Evolutionary conservation across 2,888 invertebrate genomes (phyloP).

Genomic region (Acrobeloides nanus): DNA sequence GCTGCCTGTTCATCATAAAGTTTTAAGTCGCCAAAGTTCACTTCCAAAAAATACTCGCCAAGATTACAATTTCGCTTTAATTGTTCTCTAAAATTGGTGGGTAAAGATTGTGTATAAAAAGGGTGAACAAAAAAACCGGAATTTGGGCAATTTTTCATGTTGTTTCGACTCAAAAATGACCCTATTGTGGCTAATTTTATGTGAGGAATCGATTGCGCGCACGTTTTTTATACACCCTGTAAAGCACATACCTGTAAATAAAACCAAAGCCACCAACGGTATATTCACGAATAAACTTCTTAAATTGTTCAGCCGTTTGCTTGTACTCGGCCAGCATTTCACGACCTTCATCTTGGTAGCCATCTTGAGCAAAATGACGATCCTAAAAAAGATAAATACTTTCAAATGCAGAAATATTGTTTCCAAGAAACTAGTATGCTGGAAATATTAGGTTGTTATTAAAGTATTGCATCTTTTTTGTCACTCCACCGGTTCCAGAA

Average conservation of each 20-base stretch:
- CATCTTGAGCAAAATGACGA: constrained; percentile 45
- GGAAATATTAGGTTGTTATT: too few relatives aligned
- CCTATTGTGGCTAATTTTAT: too few relatives aligned
- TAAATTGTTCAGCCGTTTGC: constrained; percentile 75
- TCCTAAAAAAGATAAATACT: constrained; percentile 26
- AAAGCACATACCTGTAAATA: constrained; percentile 77
- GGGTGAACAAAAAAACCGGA: not conserved
- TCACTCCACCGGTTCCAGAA: too few relatives aligned
- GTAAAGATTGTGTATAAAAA: too few relatives aligned
- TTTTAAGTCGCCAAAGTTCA: constrained; percentile 84
- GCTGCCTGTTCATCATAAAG: constrained; percentile 80
- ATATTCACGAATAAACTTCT: constrained; percentile 87
- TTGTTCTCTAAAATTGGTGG: constrained; percentile 74
- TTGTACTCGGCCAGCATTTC: constrained; percentile 47
- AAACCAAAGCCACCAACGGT: constrained; percentile 90
- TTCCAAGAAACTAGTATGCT: too few relatives aligned
- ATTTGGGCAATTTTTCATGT: too few relatives aligned
- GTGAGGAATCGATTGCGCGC: too few relatives aligned
- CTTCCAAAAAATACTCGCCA: constrained; percentile 77
- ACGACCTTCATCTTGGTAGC: constrained; percentile 42
- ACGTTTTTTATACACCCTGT: constrained; percentile 2
- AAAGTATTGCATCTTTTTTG: too few relatives aligned
- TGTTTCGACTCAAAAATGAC: too few relatives aligned
- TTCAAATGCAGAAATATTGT: not conserved
- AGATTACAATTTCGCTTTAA: constrained; percentile 86